Evolutionary conservation across 1,140 invertebrate species (phyloP), one percentile per base, ranked within the genome.

Genomic region (Bombus picipes): DNA sequence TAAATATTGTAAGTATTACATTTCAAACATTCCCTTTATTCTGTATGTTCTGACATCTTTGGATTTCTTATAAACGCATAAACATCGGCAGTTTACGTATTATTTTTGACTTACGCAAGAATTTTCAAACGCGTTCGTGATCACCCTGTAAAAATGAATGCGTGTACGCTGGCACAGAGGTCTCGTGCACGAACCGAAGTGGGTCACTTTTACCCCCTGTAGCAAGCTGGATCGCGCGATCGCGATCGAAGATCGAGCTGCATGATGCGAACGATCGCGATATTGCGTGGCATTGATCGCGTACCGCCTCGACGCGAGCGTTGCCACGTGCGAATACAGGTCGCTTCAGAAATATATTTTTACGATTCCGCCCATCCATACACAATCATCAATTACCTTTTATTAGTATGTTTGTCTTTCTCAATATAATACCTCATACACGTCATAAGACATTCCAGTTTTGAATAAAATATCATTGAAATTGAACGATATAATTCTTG

Each of bases 131-230:
- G 22, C 34, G 70, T 65, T 10, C 53, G 2, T 2, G 37, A 10
- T 41, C n/a, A 71, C 66, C 81, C 70, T 28, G 43, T 79, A 72
- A 76, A 84, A 84, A 80, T 32, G 43, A 47, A 79, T 53, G 75
- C 65, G 32, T 43, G 68, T 37, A 47, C n/a, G 53, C 70, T 37
- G 53, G 75, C 39, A 73, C 66, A 41, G 34, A 18, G 70, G 4
- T 57, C 53, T 72, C 77, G 47, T 62, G 82, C 39, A 76, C 37
- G 28, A 32, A 22, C 22, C 71, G 34, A 90, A 90, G 76, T 90
- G 83, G 89, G 89, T 90, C 89, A 88, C 89, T 90, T 90, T 90
- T 90, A 90, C 89, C 86, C 89, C 89, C 89, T 71, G 88, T 90
- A 90, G 89, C 89, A 84, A 90, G 71, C 86, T 34, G 71, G 53